Evolutionary conservation across 2,113 vertebrate species (phyloP), one percentile per base, ranked within the genome.

Genomic region (Scartelaos histophorus): DNA sequence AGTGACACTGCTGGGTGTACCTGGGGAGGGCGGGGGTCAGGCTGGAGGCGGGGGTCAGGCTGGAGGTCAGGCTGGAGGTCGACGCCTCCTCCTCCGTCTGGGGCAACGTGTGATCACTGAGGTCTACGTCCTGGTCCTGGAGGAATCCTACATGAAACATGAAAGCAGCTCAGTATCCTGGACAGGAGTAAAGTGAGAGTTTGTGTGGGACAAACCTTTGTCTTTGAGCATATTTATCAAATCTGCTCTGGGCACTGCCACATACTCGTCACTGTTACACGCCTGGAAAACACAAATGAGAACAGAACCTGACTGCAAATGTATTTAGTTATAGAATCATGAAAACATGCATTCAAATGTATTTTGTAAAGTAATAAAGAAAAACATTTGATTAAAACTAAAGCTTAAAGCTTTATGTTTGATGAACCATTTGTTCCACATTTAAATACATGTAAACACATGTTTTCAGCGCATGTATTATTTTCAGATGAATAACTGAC

Each of bases 191-290:
- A 15, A 19, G 9, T 15, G 25, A 64, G 13, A 4, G 19, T 5
- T 15, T 57, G 15, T 15, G 12, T 9, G 69, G 35, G 24, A 80
- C 90, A 34, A 29, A 88, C 92, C 81, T 62, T 82, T 87, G 54
- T 76, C 69, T 71, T 81, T 67, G 66, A 94, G 77, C 82, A 96
- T 90, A 61, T 83, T 83, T 53, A 6, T 76, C 94, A 95, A 95
- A 78, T 82, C 81, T 47, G 93, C 89, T 66, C 87, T 91, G 0
- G 94, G 75, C 71, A 96, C 75, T 57, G 92, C 94, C 84, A 94
- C 83, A 71, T 96, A 95, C 78, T 91, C 89, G 78, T 96, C 72
- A 15, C 94, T 91, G 82, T 95, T 95, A 81, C 95, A 95, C 0
- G 88, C 94, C 96, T 95, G 81, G 5, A 82, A 43, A 85, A 73